Conservation (phyloP, 2,113 vertebrate species). For the Xiphophorus hellerii region DNA sequence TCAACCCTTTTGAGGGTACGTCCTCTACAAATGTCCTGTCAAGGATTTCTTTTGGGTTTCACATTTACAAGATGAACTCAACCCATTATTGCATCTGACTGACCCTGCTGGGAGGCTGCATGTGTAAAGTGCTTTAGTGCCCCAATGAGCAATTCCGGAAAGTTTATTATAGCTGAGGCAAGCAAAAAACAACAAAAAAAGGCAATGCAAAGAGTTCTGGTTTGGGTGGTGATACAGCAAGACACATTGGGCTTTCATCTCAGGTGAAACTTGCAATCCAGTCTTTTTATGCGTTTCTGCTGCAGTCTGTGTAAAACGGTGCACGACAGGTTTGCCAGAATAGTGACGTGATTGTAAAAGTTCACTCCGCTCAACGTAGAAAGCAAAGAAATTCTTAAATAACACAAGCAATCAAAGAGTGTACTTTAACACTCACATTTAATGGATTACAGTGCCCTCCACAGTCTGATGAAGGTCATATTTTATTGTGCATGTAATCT, state of each 20-base stretch:
- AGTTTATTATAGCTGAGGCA: conserved; percentile 26
- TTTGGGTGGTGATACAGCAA: conserved; percentile 15
- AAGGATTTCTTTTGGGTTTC: conserved; percentile 11
- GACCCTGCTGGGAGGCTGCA: conserved; percentile 7
- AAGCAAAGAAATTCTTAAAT: background rate
- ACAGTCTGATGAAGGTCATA: background rate
- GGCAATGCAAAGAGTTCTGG: conserved; percentile 5
- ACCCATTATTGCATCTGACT: conserved; percentile 12
- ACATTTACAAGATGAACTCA: conserved; percentile 21
- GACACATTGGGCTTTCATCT: conserved; percentile 14
- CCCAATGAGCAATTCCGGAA: conserved; percentile 36
- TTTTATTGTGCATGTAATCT: background rate
- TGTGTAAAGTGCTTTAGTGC: conserved; percentile 13
- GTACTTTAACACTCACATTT: background rate
- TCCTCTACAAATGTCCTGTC: conserved; percentile 23
- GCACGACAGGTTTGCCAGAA: background rate
- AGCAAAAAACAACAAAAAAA: conserved; percentile 6
- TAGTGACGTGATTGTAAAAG: background rate
- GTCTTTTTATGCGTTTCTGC: background rate
- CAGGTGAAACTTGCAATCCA: conserved; percentile 11
- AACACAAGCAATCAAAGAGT: no score
- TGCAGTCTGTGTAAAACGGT: background rate
- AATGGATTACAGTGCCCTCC: background rate
- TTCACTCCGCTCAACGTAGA: background rate
- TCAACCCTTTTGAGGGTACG: background rate